Percentiles rank a stretch among this genome's conserved stretches.
phyloP scores from a whole-genome alignment of 1,140 invertebrate genomes.

The Coboldia fuscipes region DNA sequence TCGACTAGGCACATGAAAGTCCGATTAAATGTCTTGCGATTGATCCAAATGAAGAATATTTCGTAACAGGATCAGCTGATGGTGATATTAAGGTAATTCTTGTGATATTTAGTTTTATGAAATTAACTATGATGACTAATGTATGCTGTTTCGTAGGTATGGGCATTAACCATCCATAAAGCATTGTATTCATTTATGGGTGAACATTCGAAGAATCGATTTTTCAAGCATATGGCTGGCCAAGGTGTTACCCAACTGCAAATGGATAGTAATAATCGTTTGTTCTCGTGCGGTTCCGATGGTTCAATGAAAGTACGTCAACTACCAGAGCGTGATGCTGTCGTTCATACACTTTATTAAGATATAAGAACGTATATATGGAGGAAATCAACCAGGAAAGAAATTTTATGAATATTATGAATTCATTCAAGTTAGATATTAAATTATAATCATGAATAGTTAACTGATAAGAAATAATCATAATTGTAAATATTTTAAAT shows the following conservation, averaged over 20 bases:
- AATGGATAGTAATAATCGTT: conserved; percentile 60
- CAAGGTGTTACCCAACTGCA: conserved; percentile 91
- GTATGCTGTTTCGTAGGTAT: conserved; percentile 41
- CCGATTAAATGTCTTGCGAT: conserved; percentile 87
- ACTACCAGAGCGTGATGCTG: conserved; percentile 48
- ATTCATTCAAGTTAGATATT: too few relatives aligned
- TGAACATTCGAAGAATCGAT: conserved; percentile 81
- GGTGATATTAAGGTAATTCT: conserved; percentile 85
- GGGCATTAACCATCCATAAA: conserved; percentile 70
- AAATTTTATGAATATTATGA: too few relatives aligned
- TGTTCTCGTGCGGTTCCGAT: conserved; percentile 97
- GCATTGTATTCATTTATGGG: conserved; percentile 70
- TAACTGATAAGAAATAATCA: too few relatives aligned
- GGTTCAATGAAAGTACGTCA: conserved; percentile 94
- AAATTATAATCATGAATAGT: too few relatives aligned
- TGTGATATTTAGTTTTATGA: conserved; percentile 2
- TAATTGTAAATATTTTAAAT: too few relatives aligned
- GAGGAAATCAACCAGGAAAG: too few relatives aligned
- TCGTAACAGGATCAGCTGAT: conserved; percentile 93
- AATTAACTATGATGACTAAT: not conserved
- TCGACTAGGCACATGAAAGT: conserved; percentile 58
- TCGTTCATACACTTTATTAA: conserved; percentile 4
- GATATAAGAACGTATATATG: too few relatives aligned
- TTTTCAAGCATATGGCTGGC: conserved; percentile 91
- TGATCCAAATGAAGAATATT: conserved; percentile 88